Evolutionary conservation across 2,113 vertebrate genomes (phyloP).

Genomic region (Micronycteris hirsuta): DNA sequence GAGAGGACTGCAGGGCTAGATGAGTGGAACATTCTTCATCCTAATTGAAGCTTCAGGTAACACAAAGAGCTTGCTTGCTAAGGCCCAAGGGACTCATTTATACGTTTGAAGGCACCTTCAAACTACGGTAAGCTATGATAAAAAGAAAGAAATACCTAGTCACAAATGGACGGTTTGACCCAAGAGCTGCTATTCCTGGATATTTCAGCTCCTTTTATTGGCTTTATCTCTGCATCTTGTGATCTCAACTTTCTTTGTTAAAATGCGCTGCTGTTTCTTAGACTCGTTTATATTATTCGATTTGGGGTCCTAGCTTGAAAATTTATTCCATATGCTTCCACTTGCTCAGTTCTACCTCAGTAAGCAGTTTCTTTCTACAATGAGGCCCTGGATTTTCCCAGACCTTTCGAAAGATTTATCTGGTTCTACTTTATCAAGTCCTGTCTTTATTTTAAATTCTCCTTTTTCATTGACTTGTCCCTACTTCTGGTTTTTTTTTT

Average conservation of each 20-base stretch:
- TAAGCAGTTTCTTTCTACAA: slow-evolving; percentile 64
- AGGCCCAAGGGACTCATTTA: slow-evolving; percentile 64
- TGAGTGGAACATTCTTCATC: slow-evolving; percentile 65
- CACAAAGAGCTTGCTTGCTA: slow-evolving; percentile 46
- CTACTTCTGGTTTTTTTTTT: background rate
- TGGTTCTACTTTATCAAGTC: slow-evolving; percentile 68
- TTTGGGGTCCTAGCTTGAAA: slow-evolving; percentile 67
- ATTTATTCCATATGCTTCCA: slow-evolving; percentile 64
- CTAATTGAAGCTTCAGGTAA: slow-evolving; percentile 49
- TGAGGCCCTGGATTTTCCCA: slow-evolving; percentile 59
- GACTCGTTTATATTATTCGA: slow-evolving; percentile 61
- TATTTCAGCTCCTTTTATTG: background rate
- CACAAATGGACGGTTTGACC: background rate
- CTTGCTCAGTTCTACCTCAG: slow-evolving; percentile 62
- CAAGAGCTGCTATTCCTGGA: slow-evolving; percentile 44
- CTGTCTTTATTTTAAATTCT: slow-evolving; percentile 70
- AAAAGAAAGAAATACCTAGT: slow-evolving; percentile 46
- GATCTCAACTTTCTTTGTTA: slow-evolving; percentile 58
- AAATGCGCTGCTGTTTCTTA: slow-evolving; percentile 58
- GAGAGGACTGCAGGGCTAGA: slow-evolving; percentile 7
- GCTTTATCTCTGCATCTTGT: slow-evolving; percentile 8
- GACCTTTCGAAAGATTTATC: slow-evolving; percentile 72
- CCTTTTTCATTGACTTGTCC: slow-evolving; percentile 28
- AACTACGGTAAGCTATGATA: slow-evolving; percentile 46
- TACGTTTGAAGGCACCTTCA: slow-evolving; percentile 59